phyloP scores from a whole-genome alignment of 2,888 invertebrate genomes.

The Mystacides longicornis region DNA sequence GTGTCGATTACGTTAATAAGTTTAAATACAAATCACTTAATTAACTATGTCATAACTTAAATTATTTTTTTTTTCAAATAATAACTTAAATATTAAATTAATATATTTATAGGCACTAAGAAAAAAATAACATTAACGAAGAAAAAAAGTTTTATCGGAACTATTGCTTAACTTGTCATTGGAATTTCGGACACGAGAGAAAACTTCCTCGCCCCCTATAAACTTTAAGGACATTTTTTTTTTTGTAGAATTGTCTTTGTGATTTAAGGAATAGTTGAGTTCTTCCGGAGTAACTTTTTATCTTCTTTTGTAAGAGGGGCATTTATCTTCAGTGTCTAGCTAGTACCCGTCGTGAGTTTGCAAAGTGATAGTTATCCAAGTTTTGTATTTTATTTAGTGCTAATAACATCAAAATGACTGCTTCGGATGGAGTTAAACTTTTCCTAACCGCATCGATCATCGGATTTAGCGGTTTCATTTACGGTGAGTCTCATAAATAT shows the following conservation, averaged over 20 bases:
- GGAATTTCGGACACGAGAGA: neutral
- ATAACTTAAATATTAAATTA: no score
- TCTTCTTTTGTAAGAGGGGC: neutral
- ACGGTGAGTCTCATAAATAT: neutral
- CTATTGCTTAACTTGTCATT: neutral
- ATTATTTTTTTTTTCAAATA: no score
- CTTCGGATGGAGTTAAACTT: neutral
- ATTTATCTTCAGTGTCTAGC: neutral
- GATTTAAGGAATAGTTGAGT: neutral
- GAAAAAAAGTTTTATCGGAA: no score
- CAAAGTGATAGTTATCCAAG: neutral
- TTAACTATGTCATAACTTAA: no score
- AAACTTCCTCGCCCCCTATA: neutral
- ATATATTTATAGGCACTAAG: no score
- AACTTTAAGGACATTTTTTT: neutral
- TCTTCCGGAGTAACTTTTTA: neutral
- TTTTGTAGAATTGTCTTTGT: neutral
- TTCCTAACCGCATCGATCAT: neutral
- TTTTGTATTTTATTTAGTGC: constrained; percentile 1
- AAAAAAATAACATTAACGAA: no score
- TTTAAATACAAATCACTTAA: no score
- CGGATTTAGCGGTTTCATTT: neutral
- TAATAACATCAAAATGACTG: neutral
- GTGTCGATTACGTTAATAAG: no score
- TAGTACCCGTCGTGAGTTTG: no score